Evolutionary conservation across 1,140 invertebrate species (phyloP), one percentile per base, ranked within the genome.

Genomic region (Ptiloglossa arizonensis): DNA sequence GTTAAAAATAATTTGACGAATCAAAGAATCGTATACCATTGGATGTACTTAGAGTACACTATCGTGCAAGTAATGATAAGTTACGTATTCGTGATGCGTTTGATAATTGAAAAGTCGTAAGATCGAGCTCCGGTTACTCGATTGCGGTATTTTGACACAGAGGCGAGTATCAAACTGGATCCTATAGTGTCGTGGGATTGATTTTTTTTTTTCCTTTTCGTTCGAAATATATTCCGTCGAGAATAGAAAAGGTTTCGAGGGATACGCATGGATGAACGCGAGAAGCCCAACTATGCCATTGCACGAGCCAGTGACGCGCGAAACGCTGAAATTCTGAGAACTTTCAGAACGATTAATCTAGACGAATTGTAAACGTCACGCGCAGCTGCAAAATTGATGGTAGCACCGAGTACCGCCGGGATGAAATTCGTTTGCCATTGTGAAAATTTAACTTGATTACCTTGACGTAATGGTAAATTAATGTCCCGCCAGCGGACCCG

Each of bases 351-450:
- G 73, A 84, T 84, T 84, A 84, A 84, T 84, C 71, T 75, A 63
- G 46, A 67, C 81, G 81, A 84, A 83, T 83, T 83, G 82, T 84
- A 84, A 83, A 76, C 71, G 82, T 80, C 82, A 85, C 66, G 62
- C 67, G 80, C 85, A 87, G 72, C 81, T 79, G 83, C 66, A 80
- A 83, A 87, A 87, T 87, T 87, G 86, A 85, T 84, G 81, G 63
- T 63, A 59, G 69, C 75, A 68, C 75, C 60, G 67, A 74, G 71
- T 67, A 73, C 72, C 64, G 52, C 66, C 52, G 59, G 68, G 66
- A 76, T 67, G 72, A 86, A 83, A 83, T 78, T 78, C 77, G 71
- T 87, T 87, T 81, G 71, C 70, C 77, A 87, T 82, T 87, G 85
- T 82, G 77, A 79, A 83, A 86, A 83, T 84, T 84, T 84, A 83